Percentiles rank a stretch among this genome's conserved stretches.
Evolutionary conservation across 2,113 vertebrate species (phyloP).

Genomic region (Vicugna pacos): DNA sequence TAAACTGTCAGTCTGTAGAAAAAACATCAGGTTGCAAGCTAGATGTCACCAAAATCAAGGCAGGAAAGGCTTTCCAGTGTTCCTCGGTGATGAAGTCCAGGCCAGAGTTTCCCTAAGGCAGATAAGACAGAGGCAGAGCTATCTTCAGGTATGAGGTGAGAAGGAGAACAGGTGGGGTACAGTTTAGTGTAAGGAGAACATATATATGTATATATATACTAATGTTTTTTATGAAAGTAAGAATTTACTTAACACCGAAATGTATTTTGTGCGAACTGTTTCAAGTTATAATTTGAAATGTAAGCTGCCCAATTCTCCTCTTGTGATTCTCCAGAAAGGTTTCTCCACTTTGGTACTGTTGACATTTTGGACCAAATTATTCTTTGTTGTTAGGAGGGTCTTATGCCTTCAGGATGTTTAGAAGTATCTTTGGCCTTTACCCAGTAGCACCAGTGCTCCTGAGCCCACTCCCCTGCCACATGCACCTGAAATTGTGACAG

Average conservation of each 20-base stretch:
- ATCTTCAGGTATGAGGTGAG: constrained; percentile 87
- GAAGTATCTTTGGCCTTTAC: background rate
- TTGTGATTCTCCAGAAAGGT: background rate
- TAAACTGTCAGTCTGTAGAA: constrained; percentile 86
- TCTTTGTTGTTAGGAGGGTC: background rate
- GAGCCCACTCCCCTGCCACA: background rate
- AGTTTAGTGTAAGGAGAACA: constrained; percentile 84
- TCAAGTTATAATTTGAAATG: constrained; percentile 45
- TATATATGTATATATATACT: constrained; percentile 71
- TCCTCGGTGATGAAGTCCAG: constrained; percentile 85
- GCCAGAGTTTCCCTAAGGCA: constrained; percentile 87
- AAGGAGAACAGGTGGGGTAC: constrained; percentile 86
- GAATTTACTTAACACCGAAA: constrained; percentile 52
- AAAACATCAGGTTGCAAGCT: constrained; percentile 88
- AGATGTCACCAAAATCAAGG: constrained; percentile 87
- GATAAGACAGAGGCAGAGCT: constrained; percentile 89
- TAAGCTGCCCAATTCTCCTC: constrained; percentile 71
- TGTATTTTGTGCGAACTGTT: background rate
- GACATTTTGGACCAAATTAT: constrained; percentile 2
- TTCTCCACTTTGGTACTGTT: background rate
- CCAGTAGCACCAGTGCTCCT: background rate
- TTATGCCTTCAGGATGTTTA: background rate
- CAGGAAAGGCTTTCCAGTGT: constrained; percentile 89
- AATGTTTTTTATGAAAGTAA: constrained; percentile 68
- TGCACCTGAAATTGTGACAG: background rate